Percentiles rank a stretch among this genome's conserved stretches.
Evolutionary conservation across 2,888 invertebrate genomes (phyloP).

Genomic region (Ochlodes sylvanus): DNA sequence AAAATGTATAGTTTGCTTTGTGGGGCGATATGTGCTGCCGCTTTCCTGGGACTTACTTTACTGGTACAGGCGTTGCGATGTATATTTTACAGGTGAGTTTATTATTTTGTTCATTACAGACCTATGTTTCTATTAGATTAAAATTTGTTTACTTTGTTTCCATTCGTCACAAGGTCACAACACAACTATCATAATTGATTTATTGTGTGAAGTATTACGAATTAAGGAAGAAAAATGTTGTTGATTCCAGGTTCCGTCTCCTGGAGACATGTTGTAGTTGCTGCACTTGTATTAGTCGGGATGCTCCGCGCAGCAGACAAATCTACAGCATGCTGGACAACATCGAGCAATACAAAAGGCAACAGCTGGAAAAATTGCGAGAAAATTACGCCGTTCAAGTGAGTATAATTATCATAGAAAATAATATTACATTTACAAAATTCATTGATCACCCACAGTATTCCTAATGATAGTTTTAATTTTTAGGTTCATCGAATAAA

Average conservation of each 20-base stretch:
- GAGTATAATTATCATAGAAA: constrained; percentile 49
- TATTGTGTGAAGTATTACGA: not conserved
- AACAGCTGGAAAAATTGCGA: constrained; percentile 93
- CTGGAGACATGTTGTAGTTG: constrained; percentile 91
- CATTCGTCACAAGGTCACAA: too few species aligned
- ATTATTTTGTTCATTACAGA: not conserved
- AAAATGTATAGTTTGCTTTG: constrained; percentile 93
- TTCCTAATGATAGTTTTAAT: constrained; percentile 21
- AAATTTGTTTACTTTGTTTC: too few species aligned
- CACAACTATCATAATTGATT: not conserved
- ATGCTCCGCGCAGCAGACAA: constrained; percentile 92
- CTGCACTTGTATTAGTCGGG: constrained; percentile 89
- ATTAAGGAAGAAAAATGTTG: not conserved
- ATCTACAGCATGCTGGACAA: constrained; percentile 95
- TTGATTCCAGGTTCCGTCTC: constrained; percentile 87
- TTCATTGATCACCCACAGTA: not conserved
- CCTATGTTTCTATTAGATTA: too few species aligned
- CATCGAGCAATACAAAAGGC: constrained; percentile 95
- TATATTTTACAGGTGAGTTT: constrained; percentile 88
- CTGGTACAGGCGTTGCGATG: constrained; percentile 90
- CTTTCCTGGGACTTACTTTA: constrained; percentile 92
- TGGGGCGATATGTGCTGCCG: constrained; percentile 91
- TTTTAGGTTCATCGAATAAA: constrained; percentile 93
- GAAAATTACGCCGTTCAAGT: constrained; percentile 97
- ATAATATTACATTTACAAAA: not conserved